phyloP scores from a whole-genome alignment of 2,113 vertebrate species.

The Pandion haliaetus region DNA sequence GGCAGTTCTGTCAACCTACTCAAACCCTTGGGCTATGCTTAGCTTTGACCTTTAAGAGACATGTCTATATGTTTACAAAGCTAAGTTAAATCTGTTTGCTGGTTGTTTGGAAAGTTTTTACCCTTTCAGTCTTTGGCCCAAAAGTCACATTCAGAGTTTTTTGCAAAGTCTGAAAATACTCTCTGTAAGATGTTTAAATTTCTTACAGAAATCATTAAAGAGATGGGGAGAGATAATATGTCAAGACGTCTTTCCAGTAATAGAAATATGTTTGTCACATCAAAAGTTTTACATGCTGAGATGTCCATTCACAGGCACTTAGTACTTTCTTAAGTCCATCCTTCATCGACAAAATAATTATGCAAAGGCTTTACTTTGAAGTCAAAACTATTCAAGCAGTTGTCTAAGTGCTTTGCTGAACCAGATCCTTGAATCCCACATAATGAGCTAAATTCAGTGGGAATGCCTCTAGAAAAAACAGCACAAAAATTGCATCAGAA shows the following conservation, averaged over 20 bases:
- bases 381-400: background rate
- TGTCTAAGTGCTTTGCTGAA: background rate
- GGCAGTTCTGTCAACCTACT: conserved; percentile 3
- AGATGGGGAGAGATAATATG: background rate
- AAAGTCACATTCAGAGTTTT: background rate
- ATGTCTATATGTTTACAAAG: conserved; percentile 11
- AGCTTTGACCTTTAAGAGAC: conserved; percentile 47
- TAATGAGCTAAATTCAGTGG: background rate
- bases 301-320: background rate
- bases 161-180: background rate
- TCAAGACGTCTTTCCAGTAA: background rate
- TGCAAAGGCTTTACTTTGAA: background rate
- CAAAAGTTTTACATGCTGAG: background rate
- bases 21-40: conserved; percentile 26
- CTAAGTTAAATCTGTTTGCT: conserved; percentile 20
- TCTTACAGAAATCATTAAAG: background rate
- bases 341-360: background rate
- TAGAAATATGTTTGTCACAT: background rate
- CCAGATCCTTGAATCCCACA: background rate
- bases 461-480: background rate
- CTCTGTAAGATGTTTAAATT: background rate
- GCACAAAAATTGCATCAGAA: background rate
- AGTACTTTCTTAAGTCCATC: background rate
- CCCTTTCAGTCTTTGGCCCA: background rate
- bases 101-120: background rate